Base-by-base conservation (phyloP, 1,140 invertebrate genomes). In the Bombus affinis region DNA sequence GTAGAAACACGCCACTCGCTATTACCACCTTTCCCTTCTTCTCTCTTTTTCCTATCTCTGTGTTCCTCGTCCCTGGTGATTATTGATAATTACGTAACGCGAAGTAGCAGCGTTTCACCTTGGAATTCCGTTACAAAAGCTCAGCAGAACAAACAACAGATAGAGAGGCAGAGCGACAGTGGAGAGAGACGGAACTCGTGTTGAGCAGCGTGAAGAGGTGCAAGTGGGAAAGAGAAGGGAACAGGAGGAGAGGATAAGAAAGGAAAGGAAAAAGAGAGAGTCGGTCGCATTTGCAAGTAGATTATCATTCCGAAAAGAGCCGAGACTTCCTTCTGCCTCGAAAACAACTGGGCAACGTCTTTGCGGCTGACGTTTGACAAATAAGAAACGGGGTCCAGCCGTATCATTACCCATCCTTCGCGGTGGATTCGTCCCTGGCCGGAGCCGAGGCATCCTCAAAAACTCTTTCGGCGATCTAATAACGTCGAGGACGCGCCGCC, bases 391-490 rank as follows among this genome's bases (percentile, higher is more conserved):
- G 93, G 93, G 92, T 93, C 92, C 93, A 94, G 93, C 90, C 93
- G 93, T 95, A 94, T 95, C 94, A 95, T 95, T 95, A 95, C 93
- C 93, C 93, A 95, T 94, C 93, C 94, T 94, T 93, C 92, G 93
- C 91, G 91, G 92, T 92, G 89, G 90, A 93, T 92, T 92, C 92
- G 90, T 91, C 91, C 89, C 79, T 79, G 89, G 88, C 88, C 92
- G 87, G 90, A 90, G 89, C 84, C 83, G 89, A 90, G 92, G 92
- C 90, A 94, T 92, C 91, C 93, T 94, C 91, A 94, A 95, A 95
- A 95, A 95, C 93, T 95, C 93, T 93, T 95, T 94, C 91, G 93
- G 92, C 94, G 95, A 95, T 95, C 94, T 95, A 95, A 95, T 95
- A 95, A 95, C 94, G 92, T 93, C 94, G 93, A 94, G 93, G 94